Evolutionary conservation across 2,113 vertebrate species (phyloP).

Genomic region (Drymodes brunneopygia): DNA sequence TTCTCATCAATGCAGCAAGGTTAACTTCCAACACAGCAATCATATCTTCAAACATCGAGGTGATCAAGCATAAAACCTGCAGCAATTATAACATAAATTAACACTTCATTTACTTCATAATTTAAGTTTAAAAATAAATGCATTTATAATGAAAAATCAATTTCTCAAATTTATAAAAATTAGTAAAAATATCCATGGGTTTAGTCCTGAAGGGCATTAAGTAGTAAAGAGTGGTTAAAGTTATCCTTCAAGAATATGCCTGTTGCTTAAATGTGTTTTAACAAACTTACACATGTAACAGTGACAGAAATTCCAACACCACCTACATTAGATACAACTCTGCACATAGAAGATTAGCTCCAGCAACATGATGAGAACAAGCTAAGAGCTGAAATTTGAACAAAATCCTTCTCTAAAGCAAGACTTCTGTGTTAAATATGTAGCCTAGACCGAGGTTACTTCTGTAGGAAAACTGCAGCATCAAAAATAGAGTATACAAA

Average conservation of each 20-base stretch:
- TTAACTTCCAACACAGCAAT: conserved; percentile 74
- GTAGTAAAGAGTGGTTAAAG: not conserved
- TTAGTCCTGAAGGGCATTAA: not conserved
- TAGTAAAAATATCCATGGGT: not conserved
- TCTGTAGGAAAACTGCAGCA: not conserved
- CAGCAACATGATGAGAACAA: not conserved
- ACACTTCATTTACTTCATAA: not conserved
- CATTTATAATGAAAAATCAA: not conserved
- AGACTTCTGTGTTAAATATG: not conserved
- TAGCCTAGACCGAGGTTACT: not conserved
- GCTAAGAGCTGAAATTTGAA: not conserved
- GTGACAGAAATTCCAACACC: not conserved
- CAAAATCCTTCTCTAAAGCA: not conserved
- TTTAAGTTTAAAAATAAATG: not conserved
- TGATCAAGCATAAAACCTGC: conserved; percentile 78
- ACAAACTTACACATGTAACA: not conserved
- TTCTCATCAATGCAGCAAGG: not conserved
- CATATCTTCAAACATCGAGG: conserved; percentile 77
- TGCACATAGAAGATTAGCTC: not conserved
- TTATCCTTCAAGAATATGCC: not conserved
- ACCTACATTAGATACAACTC: not conserved
- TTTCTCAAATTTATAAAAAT: not conserved
- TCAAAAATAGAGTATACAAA: not conserved
- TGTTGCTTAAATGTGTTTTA: not conserved
- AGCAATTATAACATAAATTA: not conserved